These are phyloP conservation scores for Streptopelia turtur DNA, from an alignment of 2,797 vertebrate genomes.

Conservation along the genomic window DNA sequence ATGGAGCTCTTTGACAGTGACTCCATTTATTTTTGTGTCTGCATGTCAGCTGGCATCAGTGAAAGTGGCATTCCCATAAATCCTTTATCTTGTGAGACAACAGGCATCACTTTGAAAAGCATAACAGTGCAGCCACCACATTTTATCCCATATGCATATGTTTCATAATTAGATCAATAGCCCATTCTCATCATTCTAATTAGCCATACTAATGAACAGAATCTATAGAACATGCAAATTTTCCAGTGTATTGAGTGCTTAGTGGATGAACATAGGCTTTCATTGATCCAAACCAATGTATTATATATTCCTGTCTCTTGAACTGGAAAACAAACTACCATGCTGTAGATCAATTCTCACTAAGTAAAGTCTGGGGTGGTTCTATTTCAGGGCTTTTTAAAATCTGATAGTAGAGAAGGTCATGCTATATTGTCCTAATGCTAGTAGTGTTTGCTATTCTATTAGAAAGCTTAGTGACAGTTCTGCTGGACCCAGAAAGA, in stretches of 20 bases:
- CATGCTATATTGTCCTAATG: conserved; percentile 53
- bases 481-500: background rate
- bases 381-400: conserved; percentile 70
- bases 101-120: background rate
- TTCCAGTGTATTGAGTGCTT: conserved; percentile 50
- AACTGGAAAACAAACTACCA: conserved; percentile 73
- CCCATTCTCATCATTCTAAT: conserved; percentile 55
- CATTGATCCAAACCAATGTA: conserved; percentile 81
- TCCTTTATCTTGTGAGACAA: background rate
- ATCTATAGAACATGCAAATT: conserved; percentile 51
- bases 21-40: conserved; percentile 21
- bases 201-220: conserved; percentile 29
- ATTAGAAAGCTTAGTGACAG: background rate
- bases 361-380: conserved; percentile 65
- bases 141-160: background rate
- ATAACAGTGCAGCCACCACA: background rate
- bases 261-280: conserved; percentile 29
- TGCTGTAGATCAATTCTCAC: conserved; percentile 80
- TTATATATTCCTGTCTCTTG: conserved; percentile 75
- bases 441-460: conserved; percentile 42
- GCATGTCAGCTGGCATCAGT: background rate
- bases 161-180: conserved; percentile 53
- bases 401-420: conserved; percentile 75
- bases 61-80: background rate
- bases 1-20: conserved; percentile 2